Percentiles rank a stretch among this genome's conserved stretches.
These are phyloP conservation scores for Copidosoma aretas DNA, from an alignment of 2,888 invertebrate species.

Conservation along the genomic window DNA sequence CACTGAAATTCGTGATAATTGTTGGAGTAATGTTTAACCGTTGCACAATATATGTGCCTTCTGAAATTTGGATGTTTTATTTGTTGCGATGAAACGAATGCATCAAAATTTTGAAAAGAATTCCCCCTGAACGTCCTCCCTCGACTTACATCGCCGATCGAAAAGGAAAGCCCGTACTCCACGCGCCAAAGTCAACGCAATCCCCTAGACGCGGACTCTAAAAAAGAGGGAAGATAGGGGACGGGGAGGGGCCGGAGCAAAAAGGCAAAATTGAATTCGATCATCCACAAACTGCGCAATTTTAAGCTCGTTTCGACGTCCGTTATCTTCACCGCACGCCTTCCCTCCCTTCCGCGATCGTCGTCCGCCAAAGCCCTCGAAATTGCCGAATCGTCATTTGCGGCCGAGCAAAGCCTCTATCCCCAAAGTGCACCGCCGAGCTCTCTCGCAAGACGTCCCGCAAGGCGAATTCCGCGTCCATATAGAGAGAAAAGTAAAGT, in stretches of 20 bases:
- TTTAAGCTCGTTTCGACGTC: slow-evolving; percentile 4
- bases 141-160: background rate
- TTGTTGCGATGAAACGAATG: too few relatives aligned
- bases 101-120: too few relatives aligned
- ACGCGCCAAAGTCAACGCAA: background rate
- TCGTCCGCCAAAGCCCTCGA: background rate
- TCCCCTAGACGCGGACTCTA: background rate
- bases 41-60: too few relatives aligned
- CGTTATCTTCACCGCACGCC: background rate
- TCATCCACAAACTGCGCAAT: background rate
- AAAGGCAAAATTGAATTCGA: slow-evolving; percentile 20
- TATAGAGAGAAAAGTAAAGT: too few relatives aligned
- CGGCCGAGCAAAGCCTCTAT: background rate
- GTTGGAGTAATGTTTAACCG: too few relatives aligned
- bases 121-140: too few relatives aligned
- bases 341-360: background rate
- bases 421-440: background rate
- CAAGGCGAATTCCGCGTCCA: background rate
- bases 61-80: too few relatives aligned
- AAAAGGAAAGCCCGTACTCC: background rate
- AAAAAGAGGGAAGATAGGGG: background rate
- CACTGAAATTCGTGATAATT: too few relatives aligned
- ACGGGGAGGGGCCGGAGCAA: background rate
- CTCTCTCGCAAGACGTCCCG: background rate
- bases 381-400: slow-evolving; percentile 34